Evolutionary conservation across 1,140 invertebrate species (phyloP).

Genomic region (Drosophila yakuba): DNA sequence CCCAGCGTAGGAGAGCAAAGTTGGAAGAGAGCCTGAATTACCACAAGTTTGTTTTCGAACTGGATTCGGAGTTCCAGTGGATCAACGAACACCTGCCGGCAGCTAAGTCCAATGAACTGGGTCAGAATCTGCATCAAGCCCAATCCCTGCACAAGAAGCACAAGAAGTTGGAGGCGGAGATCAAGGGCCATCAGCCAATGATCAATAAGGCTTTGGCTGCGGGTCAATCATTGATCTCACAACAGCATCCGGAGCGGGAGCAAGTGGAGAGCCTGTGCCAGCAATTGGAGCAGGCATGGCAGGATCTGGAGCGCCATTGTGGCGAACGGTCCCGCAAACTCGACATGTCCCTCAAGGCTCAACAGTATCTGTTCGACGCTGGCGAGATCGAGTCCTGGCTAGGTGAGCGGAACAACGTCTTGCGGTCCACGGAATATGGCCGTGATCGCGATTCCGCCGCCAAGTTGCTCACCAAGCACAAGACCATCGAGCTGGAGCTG

Average conservation of each 20-base stretch:
- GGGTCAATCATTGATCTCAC: slow-evolving; percentile 89
- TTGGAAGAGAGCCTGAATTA: slow-evolving; percentile 92
- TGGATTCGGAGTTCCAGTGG: slow-evolving; percentile 97
- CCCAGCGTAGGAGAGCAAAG: slow-evolving; percentile 88
- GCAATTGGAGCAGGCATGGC: slow-evolving; percentile 89
- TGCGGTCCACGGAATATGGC: slow-evolving; percentile 93
- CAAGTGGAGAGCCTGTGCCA: slow-evolving; percentile 90
- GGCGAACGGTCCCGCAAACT: slow-evolving; percentile 90
- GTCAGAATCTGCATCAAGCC: slow-evolving; percentile 95
- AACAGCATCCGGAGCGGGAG: slow-evolving; percentile 90
- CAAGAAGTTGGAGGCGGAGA: slow-evolving; percentile 94
- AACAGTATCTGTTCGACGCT: slow-evolving; percentile 96
- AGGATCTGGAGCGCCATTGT: slow-evolving; percentile 89
- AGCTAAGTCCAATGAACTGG: slow-evolving; percentile 90
- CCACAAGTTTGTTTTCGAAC: slow-evolving; percentile 97
- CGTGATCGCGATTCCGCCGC: slow-evolving; percentile 95
- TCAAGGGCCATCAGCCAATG: slow-evolving; percentile 91
- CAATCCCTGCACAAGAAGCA: slow-evolving; percentile 97
- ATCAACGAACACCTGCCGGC: slow-evolving; percentile 95
- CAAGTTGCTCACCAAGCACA: slow-evolving; percentile 96
- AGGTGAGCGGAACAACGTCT: slow-evolving; percentile 92
- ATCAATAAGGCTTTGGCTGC: slow-evolving; percentile 92
- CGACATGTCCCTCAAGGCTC: slow-evolving; percentile 93
- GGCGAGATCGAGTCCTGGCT: slow-evolving; percentile 97
- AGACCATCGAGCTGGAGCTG: slow-evolving; percentile 95